Conservation (phyloP, 1,140 invertebrate genomes). For the Whitmania pigra region DNA sequence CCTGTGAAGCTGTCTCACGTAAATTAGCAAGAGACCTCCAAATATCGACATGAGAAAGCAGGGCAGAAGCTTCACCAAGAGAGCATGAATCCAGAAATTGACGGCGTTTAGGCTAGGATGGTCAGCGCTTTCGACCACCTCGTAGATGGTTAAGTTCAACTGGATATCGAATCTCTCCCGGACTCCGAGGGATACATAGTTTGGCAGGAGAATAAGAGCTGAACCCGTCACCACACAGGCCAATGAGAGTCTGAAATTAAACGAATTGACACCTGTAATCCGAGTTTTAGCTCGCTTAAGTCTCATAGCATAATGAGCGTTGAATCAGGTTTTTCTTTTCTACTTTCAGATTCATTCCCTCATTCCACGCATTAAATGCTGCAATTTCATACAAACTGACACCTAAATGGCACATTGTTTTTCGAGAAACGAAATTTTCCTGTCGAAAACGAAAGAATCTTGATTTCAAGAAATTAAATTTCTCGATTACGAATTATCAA, state of each 20-base stretch:
- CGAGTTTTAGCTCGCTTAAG: too few relatives aligned
- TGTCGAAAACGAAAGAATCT: too few relatives aligned
- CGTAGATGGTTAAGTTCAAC: neutral
- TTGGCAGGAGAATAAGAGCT: slow-evolving; percentile 8
- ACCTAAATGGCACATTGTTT: too few relatives aligned
- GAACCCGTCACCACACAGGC: slow-evolving; percentile 1
- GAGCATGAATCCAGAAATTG: slow-evolving; percentile 16
- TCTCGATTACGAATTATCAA: too few relatives aligned
- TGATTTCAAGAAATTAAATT: too few relatives aligned
- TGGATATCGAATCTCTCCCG: neutral
- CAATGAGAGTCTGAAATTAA: neutral
- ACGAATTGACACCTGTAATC: neutral
- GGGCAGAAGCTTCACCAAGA: slow-evolving; percentile 13
- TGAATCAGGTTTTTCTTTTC: too few relatives aligned
- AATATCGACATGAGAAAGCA: slow-evolving; percentile 16
- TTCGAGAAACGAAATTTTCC: too few relatives aligned
- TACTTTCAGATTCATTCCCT: too few relatives aligned
- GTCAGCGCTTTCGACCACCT: neutral
- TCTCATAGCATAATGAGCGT: too few relatives aligned
- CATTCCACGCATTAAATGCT: too few relatives aligned
- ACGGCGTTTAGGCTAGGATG: neutral
- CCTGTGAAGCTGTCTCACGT: neutral
- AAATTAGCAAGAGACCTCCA: slow-evolving; percentile 13
- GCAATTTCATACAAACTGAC: too few relatives aligned
- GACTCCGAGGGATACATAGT: slow-evolving; percentile 12